Percentiles rank a stretch among this genome's conserved stretches.
Conservation (phyloP, 2,888 invertebrate genomes). For the Resseliella maxima region DNA sequence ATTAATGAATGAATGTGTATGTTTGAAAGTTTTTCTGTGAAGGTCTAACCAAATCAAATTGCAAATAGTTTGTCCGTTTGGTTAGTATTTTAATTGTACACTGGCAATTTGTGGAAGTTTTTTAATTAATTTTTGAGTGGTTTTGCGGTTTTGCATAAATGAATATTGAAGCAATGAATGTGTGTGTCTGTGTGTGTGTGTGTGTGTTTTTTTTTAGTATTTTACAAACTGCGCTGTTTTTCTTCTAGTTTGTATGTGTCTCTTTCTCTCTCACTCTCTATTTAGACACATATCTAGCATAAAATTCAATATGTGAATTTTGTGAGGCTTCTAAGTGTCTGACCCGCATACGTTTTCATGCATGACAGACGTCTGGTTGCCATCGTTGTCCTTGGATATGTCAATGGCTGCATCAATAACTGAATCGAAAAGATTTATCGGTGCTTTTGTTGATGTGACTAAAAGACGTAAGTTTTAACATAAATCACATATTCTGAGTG, state of each 20-base stretch:
- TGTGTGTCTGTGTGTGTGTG: neutral
- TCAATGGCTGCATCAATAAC: neutral
- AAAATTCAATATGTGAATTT: neutral
- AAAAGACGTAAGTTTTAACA: slow-evolving; percentile 16
- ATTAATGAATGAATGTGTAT: neutral
- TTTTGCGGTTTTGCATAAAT: slow-evolving; percentile 34
- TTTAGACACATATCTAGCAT: neutral
- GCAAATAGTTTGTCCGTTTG: neutral
- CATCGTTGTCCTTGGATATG: neutral
- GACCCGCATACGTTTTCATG: neutral
- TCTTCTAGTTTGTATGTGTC: neutral
- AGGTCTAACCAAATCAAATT: neutral
- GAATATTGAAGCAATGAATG: neutral
- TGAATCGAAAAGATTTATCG: neutral
- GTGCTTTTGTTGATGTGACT: slow-evolving; percentile 7
- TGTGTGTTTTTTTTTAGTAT: neutral
- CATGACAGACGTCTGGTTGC: slow-evolving; percentile 17
- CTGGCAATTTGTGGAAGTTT: neutral
- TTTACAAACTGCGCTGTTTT: neutral
- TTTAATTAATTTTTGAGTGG: slow-evolving; percentile 2
- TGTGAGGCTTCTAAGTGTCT: neutral
- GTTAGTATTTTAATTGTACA: slow-evolving; percentile 17
- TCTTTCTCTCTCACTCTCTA: neutral
- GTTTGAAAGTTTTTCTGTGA: neutral
- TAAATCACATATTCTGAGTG: slow-evolving; percentile 15